Conservation (phyloP, 2,888 invertebrate species). For the Scaptomyza parva region DNA sequence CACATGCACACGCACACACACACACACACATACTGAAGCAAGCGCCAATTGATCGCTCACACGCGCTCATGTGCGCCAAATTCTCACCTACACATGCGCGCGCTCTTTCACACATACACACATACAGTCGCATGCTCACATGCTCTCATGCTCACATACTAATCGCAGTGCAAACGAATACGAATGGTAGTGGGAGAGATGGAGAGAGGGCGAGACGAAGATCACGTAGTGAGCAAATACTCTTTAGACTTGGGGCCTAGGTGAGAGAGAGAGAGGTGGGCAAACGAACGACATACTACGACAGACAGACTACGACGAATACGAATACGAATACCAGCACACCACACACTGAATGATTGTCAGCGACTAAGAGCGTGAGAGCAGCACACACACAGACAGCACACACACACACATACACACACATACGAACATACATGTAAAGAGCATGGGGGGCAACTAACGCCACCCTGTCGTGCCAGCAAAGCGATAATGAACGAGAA, state of each 20-base stretch:
- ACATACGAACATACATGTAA: conserved; percentile 6
- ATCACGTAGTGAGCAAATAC: conserved; percentile 43
- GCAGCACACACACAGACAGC: not conserved
- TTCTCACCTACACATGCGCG: conserved; percentile 69
- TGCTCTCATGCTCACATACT: conserved; percentile 47
- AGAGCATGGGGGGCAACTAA: conserved; percentile 59
- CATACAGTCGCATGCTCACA: conserved; percentile 10
- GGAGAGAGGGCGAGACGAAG: conserved; percentile 6
- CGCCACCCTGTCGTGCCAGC: conserved; percentile 66
- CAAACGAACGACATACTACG: too few species aligned
- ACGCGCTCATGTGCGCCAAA: conserved; percentile 69
- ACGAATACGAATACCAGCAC: conserved; percentile 18
- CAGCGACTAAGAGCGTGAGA: conserved; percentile 3
- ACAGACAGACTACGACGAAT: conserved; percentile 11
- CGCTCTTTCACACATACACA: conserved; percentile 50
- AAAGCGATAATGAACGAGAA: conserved; percentile 69
- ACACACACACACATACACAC: conserved; percentile 15
- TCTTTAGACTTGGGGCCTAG: conserved; percentile 26
- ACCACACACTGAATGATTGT: conserved; percentile 7
- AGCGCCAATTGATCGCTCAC: conserved; percentile 74
- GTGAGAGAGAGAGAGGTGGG: conserved; percentile 14
- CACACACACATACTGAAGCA: conserved; percentile 23
- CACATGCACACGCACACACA: conserved; percentile 2
- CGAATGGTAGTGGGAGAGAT: conserved; percentile 6
- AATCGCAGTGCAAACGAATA: conserved; percentile 55